These are phyloP conservation scores for Bufotes viridis DNA, from an alignment of 2,797 vertebrate genomes.

Conservation along the genomic window DNA sequence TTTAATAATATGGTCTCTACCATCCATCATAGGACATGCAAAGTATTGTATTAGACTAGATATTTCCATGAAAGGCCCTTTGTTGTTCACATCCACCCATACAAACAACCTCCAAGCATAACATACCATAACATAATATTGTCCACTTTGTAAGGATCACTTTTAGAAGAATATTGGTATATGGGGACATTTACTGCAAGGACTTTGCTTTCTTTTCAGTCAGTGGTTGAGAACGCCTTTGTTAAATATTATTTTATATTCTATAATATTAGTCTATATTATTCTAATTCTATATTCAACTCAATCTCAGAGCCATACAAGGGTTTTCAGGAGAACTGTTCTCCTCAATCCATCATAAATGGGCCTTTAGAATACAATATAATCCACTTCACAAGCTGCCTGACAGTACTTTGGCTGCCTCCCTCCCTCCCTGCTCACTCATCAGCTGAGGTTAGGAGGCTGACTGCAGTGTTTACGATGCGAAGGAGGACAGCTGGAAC, in stretches of 20 bases:
- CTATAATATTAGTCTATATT: neutral
- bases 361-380: conserved; percentile 28
- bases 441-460: conserved; percentile 18
- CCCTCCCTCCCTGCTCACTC: conserved; percentile 18
- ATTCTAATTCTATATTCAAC: neutral
- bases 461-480: conserved; percentile 36
- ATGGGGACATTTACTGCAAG: neutral
- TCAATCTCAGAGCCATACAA: conserved; percentile 22
- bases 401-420: neutral
- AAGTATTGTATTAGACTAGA: too few species aligned
- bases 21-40: too few species aligned
- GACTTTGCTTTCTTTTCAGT: neutral
- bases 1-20: too few species aligned
- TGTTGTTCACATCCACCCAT: neutral
- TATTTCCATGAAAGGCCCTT: neutral
- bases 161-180: neutral
- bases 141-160: neutral
- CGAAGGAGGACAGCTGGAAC: conserved; percentile 35
- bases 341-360: conserved; percentile 37
- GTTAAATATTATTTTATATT: neutral
- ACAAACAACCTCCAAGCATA: neutral
- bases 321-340: neutral
- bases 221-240: neutral
- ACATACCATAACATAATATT: neutral
- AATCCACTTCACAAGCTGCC: conserved; percentile 36